Evolutionary conservation across 1,140 invertebrate species (phyloP).

Genomic region (Drosophila insularis): DNA sequence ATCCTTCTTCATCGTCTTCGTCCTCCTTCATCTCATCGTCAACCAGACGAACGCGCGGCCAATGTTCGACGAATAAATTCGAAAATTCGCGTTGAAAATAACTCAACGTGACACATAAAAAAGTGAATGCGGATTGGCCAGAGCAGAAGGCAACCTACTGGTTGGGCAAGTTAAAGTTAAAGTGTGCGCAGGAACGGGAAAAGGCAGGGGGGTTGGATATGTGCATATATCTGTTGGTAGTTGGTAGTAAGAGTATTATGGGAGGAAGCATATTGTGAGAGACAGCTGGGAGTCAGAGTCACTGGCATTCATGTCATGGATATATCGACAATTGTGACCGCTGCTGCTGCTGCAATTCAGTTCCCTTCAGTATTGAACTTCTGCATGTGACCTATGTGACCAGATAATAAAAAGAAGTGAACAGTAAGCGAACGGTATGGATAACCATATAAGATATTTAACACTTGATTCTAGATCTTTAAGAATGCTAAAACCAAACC

Average conservation of each 20-base stretch:
- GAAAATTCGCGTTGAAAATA: conserved; percentile 75
- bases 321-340: not conserved
- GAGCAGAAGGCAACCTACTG: not conserved
- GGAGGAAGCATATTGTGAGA: conserved; percentile 12
- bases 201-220: not conserved
- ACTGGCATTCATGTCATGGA: conserved; percentile 3
- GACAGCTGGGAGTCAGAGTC: conserved; percentile 20
- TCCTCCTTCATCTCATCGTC: not conserved
- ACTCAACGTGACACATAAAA: conserved; percentile 66
- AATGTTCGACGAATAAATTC: conserved; percentile 74
- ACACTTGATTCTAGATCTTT: too few relatives aligned
- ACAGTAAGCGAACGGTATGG: too few relatives aligned
- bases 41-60: conserved; percentile 32
- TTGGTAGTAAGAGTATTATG: not conserved
- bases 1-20: not conserved
- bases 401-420: not conserved
- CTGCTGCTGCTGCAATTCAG: not conserved
- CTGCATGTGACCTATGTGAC: not conserved
- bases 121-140: conserved; percentile 38
- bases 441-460: too few relatives aligned
- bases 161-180: too few relatives aligned
- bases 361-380: not conserved
- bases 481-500: too few relatives aligned
- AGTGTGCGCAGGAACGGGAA: not conserved
- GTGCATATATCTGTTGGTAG: not conserved